Evolutionary conservation across 1,140 invertebrate genomes (phyloP).

Genomic region (Aphaenogaster ashmeadi): DNA sequence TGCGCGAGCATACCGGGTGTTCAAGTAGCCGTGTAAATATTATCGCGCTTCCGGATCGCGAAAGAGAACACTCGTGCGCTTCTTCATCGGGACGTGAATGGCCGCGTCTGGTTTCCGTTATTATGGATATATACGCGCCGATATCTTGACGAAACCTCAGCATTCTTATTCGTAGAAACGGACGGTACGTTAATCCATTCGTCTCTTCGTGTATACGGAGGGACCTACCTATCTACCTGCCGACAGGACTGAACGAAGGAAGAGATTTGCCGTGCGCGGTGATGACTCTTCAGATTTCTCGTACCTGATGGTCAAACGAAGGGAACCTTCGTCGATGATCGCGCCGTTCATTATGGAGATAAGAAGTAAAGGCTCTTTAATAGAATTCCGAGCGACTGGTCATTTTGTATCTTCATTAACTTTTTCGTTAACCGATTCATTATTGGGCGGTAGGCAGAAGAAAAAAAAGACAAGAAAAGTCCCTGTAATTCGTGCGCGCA

Average conservation of each 20-base stretch:
- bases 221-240: neutral
- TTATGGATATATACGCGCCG: neutral
- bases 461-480: neutral
- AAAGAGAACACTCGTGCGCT: neutral
- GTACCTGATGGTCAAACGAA: constrained; percentile 58
- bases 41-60: constrained; percentile 57
- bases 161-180: constrained; percentile 59
- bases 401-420: constrained; percentile 62
- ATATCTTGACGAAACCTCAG: constrained; percentile 25
- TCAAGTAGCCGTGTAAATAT: constrained; percentile 56
- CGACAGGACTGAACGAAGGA: neutral
- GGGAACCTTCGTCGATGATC: constrained; percentile 64
- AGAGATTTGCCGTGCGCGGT: constrained; percentile 56
- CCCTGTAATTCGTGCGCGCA: constrained; percentile 28
- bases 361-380: constrained; percentile 69
- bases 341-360: constrained; percentile 73
- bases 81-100: constrained; percentile 20
- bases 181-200: constrained; percentile 57
- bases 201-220: constrained; percentile 17
- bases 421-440: constrained; percentile 61
- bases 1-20: constrained; percentile 33
- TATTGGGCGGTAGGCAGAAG: constrained; percentile 40
- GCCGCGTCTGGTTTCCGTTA: constrained; percentile 34
- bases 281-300: constrained; percentile 79
- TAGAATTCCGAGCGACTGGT: constrained; percentile 69